These are phyloP conservation scores for Protobothrops mucrosquamatus DNA, from an alignment of 2,113 vertebrate genomes.

Conservation along the genomic window DNA sequence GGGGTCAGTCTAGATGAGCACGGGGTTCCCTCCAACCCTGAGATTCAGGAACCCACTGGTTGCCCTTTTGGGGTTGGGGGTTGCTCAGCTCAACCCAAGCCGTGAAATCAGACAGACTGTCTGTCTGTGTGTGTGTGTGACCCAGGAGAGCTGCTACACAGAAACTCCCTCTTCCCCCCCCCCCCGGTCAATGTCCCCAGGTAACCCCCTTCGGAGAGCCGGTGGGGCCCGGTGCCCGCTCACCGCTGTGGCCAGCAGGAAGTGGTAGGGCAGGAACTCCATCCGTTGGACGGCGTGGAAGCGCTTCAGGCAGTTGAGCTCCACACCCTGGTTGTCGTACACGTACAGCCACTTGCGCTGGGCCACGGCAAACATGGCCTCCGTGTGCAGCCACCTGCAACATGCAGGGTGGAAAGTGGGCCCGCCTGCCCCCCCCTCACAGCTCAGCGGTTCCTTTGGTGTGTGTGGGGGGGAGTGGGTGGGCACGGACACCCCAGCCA, in stretches of 20 bases:
- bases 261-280: conserved; percentile 88
- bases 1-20: background rate
- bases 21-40: background rate
- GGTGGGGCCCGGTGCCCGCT: conserved; percentile 1
- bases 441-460: background rate
- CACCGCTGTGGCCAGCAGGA: conserved; percentile 77
- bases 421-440: background rate
- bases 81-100: background rate
- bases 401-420: no score
- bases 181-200: background rate
- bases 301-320: conserved; percentile 86
- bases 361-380: conserved; percentile 83
- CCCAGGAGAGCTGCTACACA: no score
- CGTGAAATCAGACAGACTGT: background rate
- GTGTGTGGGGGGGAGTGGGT: background rate
- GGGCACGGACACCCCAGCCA: background rate
- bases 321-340: conserved; percentile 84
- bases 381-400: conserved; percentile 84
- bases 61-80: background rate
- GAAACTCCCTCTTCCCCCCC: background rate
- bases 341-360: conserved; percentile 89
- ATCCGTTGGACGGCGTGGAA: conserved; percentile 81
- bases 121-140: no score
- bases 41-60: background rate
- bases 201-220: no score